phyloP scores from a whole-genome alignment of 2,797 vertebrate genomes.

The Urosaurus nigricauda region DNA sequence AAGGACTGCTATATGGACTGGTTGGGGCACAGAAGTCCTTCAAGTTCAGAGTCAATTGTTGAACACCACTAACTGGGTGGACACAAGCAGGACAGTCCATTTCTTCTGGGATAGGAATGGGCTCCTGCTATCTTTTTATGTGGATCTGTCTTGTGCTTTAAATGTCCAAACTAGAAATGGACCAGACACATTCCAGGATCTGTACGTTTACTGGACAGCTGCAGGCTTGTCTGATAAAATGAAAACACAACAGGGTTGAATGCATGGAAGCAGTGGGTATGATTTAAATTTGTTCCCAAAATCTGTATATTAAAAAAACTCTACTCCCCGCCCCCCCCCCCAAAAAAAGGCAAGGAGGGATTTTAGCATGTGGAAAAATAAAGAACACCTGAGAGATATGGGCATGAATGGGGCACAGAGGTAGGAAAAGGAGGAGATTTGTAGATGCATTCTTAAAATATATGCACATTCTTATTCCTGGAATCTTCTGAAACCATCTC shows the following conservation, averaged over 20 bases:
- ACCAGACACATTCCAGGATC: background rate
- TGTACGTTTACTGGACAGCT: background rate
- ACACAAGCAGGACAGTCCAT: no score
- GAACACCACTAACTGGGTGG: no score
- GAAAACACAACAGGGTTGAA: background rate
- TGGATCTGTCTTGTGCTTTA: no score
- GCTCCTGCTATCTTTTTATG: no score
- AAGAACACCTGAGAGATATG: background rate
- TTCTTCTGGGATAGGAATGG: no score
- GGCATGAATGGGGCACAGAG: background rate
- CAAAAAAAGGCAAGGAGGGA: background rate
- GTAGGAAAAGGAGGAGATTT: background rate
- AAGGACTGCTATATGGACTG: no score
- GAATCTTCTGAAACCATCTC: background rate
- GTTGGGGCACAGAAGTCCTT: background rate
- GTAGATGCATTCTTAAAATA: background rate
- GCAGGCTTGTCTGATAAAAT: background rate
- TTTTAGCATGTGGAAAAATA: background rate
- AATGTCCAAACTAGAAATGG: background rate
- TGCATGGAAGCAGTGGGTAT: background rate
- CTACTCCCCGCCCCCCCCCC: no score
- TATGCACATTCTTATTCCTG: background rate
- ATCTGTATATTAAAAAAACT: background rate
- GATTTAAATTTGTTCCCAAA: no score
- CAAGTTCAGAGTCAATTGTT: background rate